Percentiles rank a stretch among this genome's conserved stretches.
These are phyloP conservation scores for Bicyclus anynana DNA, from an alignment of 1,140 invertebrate species.

Conservation along the genomic window DNA sequence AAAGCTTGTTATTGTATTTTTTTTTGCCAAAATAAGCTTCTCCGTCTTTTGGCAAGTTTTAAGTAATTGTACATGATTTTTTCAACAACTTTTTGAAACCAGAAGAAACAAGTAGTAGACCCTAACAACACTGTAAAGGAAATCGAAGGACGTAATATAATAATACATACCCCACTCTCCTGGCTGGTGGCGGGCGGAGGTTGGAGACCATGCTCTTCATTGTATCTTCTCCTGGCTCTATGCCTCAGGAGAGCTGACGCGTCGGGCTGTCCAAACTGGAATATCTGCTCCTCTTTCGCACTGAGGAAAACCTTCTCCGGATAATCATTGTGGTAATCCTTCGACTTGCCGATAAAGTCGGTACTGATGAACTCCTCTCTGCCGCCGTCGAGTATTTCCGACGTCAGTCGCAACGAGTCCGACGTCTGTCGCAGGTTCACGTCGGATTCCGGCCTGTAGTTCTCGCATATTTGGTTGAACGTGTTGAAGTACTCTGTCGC, in stretches of 20 bases:
- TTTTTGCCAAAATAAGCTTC: too few species aligned
- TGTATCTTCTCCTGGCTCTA: conserved; percentile 52
- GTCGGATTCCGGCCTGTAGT: conserved; percentile 53
- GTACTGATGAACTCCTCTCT: conserved; percentile 55
- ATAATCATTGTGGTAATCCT: conserved; percentile 27
- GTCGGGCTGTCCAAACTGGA: conserved; percentile 66
- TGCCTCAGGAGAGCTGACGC: conserved; percentile 60
- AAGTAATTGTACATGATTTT: too few species aligned
- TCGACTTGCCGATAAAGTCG: conserved; percentile 40
- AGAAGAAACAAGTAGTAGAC: too few species aligned
- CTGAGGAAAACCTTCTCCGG: conserved; percentile 46
- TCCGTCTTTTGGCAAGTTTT: too few species aligned
- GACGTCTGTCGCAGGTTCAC: conserved; percentile 51
- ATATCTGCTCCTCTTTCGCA: conserved; percentile 56
- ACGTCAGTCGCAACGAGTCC: conserved; percentile 51
- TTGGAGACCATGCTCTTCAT: conserved; percentile 60
- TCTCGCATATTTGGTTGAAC: conserved; percentile 69
- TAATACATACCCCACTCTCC: conserved; percentile 71
- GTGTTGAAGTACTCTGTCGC: conserved; percentile 68
- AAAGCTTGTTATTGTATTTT: too few species aligned
- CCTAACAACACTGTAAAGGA: too few species aligned
- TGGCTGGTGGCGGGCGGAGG: conserved; percentile 57
- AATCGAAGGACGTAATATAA: too few species aligned
- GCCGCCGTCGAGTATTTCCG: conserved; percentile 59
- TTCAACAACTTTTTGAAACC: too few species aligned